Base-by-base conservation (phyloP, 2,797 vertebrate species). In the Falco novaeseelandiae region DNA sequence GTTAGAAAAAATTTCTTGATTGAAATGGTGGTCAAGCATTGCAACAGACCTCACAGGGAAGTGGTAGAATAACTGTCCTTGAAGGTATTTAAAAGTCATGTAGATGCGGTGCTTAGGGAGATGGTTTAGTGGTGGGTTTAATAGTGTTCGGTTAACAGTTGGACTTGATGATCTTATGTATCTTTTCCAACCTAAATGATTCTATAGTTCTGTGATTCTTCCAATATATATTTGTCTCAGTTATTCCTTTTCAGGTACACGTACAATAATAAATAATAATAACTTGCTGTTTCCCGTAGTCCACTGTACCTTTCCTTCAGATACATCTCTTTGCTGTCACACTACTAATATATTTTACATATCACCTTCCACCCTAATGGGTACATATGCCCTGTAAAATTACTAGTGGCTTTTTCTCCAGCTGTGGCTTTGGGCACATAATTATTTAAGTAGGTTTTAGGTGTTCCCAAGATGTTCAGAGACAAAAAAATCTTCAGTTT, bases 21-120 rank as follows among this genome's bases (percentile, higher is more conserved):
- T 4, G 4, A 57, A 29, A 46, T 29, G 3, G 9, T 25, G 63
- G 38, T 38, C 23, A 69, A 54, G 8, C 6, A 14, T 3, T 62
- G 36, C 25, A 58, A 49, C 2, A 10, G 48, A 21, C 46, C 58
- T 7, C 9, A 8, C 15, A 52, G 30, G n/a, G 66, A 83, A 57
- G 20, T 10, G 1, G 4, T 48, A 7, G 40, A 61, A 8, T 46
- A 19, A 51, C 27, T 17, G 13, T 6, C 18, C 3, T 0, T 16
- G 5, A 26, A 30, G 16, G 13, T 16, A 54, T 49, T 78, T 84
- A 51, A 38, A 52, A 40, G 10, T 30, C 0, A 0, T 7, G 18
- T 44, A 27, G 8, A 34, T 5, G 5, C 30, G 13, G 23, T 9
- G 4, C 7, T 72, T 48, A 58, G 29, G 13, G 30, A 18, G 21